phyloP scores from a whole-genome alignment of 2,797 vertebrate species.

The Allobates femoralis region DNA sequence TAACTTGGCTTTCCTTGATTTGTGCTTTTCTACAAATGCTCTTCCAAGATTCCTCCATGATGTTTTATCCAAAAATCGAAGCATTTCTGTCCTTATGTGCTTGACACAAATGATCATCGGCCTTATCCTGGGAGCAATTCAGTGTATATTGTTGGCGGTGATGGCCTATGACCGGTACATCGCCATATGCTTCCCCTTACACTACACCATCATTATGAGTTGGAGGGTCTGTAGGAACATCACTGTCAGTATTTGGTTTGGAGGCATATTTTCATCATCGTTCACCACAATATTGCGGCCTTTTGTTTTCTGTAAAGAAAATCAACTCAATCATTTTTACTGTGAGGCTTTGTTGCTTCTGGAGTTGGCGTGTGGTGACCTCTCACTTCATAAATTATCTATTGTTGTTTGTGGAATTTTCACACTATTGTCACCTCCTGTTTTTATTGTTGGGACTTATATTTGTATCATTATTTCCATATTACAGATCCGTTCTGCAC shows the following conservation, averaged over 20 bases:
- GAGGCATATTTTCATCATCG: not conserved
- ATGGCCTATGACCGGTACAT: too few relatives aligned
- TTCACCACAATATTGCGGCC: not conserved
- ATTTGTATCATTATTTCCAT: too few relatives aligned
- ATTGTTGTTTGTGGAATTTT: not conserved
- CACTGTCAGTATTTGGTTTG: not conserved
- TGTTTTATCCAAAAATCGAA: not conserved
- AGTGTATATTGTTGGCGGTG: too few relatives aligned
- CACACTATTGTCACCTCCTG: slow-evolving; percentile 51
- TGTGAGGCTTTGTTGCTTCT: slow-evolving; percentile 67
- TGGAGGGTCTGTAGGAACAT: not conserved
- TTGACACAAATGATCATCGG: not conserved
- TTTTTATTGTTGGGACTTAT: slow-evolving; percentile 17
- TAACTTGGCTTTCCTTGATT: slow-evolving; percentile 1
- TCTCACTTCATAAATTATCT: slow-evolving; percentile 44
- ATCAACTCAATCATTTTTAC: slow-evolving; percentile 67
- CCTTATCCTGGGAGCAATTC: not conserved
- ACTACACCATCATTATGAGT: slow-evolving; percentile 14
- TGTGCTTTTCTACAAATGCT: not conserved
- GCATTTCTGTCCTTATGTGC: not conserved
- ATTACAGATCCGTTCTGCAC: too few relatives aligned
- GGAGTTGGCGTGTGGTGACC: slow-evolving; percentile 65
- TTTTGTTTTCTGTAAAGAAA: slow-evolving; percentile 40
- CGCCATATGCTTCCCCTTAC: not conserved
- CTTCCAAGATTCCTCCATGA: not conserved